A percentile compares a stretch with the other conserved stretches of the same genome.
phyloP scores from a whole-genome alignment of 2,888 invertebrate species.

The Dendrolimus pini region DNA sequence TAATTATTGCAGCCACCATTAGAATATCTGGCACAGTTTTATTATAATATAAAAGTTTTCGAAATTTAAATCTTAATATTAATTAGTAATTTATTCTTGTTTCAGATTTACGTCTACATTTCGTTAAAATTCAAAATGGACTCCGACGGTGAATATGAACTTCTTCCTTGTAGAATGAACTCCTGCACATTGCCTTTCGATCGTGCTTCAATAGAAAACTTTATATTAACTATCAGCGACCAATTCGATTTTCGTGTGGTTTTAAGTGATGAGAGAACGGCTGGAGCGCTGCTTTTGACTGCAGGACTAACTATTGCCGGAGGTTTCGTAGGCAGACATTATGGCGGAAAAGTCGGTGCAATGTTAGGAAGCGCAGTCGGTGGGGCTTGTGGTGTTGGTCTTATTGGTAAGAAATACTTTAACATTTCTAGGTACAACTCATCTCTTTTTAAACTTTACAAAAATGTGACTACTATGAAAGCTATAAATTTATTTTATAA shows the following conservation, averaged over 20 bases:
- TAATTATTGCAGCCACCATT: no score
- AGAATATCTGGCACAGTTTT: no score
- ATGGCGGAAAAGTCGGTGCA: slow-evolving; percentile 58
- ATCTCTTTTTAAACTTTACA: no score
- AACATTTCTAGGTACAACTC: background rate
- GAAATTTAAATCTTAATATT: no score
- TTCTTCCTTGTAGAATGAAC: slow-evolving; percentile 25
- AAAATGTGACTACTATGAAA: no score
- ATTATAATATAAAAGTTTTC: no score
- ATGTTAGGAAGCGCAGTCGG: slow-evolving; percentile 58
- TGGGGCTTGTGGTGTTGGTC: slow-evolving; percentile 56
- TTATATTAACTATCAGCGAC: slow-evolving; percentile 51
- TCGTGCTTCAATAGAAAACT: slow-evolving; percentile 40
- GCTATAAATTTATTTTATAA: no score
- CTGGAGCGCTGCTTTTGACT: slow-evolving; percentile 44
- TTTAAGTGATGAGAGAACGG: slow-evolving; percentile 33
- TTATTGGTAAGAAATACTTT: slow-evolving; percentile 40
- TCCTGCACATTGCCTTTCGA: slow-evolving; percentile 44
- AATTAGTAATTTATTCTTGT: background rate
- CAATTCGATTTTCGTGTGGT: slow-evolving; percentile 56
- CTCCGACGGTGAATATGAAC: slow-evolving; percentile 34
- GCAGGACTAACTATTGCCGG: slow-evolving; percentile 55
- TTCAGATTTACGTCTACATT: background rate
- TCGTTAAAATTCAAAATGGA: slow-evolving; percentile 23
- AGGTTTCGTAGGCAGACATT: slow-evolving; percentile 52